Base-by-base conservation (phyloP, 2,113 vertebrate species). In the Sorex fumeus region DNA sequence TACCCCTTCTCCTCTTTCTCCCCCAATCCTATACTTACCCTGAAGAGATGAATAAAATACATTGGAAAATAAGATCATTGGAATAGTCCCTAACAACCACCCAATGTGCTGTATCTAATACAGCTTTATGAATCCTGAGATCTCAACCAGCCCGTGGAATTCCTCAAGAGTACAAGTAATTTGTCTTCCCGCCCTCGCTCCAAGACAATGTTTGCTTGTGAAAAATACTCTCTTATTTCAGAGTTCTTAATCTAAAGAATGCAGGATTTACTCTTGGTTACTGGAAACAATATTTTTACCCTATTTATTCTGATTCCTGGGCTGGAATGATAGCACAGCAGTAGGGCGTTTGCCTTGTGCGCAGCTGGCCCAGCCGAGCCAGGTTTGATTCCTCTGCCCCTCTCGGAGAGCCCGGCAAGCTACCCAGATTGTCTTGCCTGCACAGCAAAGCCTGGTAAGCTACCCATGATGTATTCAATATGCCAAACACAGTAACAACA, bases 241-340 rank as follows among this genome's bases (percentile, higher is more conserved):
- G 36, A 28, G 2, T 60, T 75, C 72, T 87, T 93, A 15, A 80
- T 70, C 27, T 50, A 74, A 93, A 84, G 74, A 92, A 89, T 50
- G 36, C 8, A 67, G 34, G 84, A 50, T 91, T 94, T 88, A 88
- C 72, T 79, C 86, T 89, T 40, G 12, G 64, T 64, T 89, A 45
- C 36, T 78, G 21, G 66, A 89, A 93, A 84, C 53, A 47, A 80
- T 84, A 67, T 74, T 87, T 18, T 92, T 9, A 62, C 57, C 34
- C 86, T 80, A 79, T 74, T 79, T 88, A 10, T 25, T 72, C 27
- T n/a, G 45, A 81, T n/a, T n/a, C n/a, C n/a, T n/a, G n/a, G n/a
- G n/a, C n/a, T n/a, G n/a, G n/a, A n/a, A n/a, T n/a, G n/a, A n/a
- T n/a, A n/a, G n/a, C n/a, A n/a, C n/a, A n/a, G n/a, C n/a, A n/a